Base-by-base conservation (phyloP, 2,888 invertebrate species). In the Neocrepidodera transversa region DNA sequence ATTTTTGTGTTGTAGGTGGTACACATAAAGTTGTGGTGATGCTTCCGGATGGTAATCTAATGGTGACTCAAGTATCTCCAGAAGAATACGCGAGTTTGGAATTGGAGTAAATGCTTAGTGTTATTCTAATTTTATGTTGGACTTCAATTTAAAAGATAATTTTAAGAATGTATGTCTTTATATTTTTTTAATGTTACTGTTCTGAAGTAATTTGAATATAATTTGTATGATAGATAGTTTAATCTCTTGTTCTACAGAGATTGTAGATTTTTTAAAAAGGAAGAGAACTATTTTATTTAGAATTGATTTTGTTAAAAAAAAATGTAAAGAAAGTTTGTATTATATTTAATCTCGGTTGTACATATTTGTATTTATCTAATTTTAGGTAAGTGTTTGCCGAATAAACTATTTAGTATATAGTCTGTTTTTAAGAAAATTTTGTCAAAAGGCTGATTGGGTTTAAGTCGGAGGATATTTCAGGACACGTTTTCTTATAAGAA, bases 11-110 rank as follows among this genome's bases (percentile, higher is more conserved):
- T 75, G 11, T 74, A 92, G 92, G 91, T 76, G 92, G 92, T 56
- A 92, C 91, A 14, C 84, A 92, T 71, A 86, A 91, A 76, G 92
- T 93, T 14, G 91, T 93, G 5, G 82, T 93, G n/a, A 82, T 92
- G 72, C 81, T 93, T 68, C 92, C 92, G 6, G 92, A 93, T 76
- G 93, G 93, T 63, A 91, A 90, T 73, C 84, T 92, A 61, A 92
- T 93, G 83, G 90, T 92, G 86, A 93, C 93, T 4, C 92, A 93
- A 79, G 87, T 93, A 62, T 90, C 92, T 70, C 92, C 91, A 71
- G 92, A 93, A 73, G 93, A 93, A 75, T 93, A 89, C 69, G 89
- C 89, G 64, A 88, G 89, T 17, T 69, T 80, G 62, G 79, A 79
- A 64, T 66, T 80, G 62, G 80, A 80, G 71, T 78, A 76, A 68